Evolutionary conservation across 2,113 vertebrate species (phyloP).

Genomic region (Microcebus murinus): DNA sequence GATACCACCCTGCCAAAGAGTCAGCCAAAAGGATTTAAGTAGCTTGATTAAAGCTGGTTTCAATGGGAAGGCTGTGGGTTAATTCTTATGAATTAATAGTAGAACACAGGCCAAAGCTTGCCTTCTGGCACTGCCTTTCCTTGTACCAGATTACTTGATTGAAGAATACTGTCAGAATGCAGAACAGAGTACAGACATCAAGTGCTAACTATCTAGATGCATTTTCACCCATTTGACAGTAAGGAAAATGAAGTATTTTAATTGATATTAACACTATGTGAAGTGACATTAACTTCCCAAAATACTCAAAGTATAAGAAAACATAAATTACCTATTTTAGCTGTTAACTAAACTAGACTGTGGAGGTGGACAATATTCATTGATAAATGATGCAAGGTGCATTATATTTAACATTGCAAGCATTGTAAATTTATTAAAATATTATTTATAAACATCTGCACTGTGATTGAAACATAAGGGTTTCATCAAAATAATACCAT

Average conservation of each 20-base stretch:
- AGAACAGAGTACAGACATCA: constrained; percentile 73
- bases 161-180: constrained; percentile 88
- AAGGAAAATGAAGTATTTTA: background rate
- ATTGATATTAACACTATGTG: background rate
- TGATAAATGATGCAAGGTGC: background rate
- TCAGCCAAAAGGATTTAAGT: constrained; percentile 82
- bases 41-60: constrained; percentile 67
- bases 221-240: constrained; percentile 6
- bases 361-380: background rate
- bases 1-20: constrained; percentile 79
- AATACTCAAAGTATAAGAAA: background rate
- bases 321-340: background rate
- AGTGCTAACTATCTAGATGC: constrained; percentile 46
- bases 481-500: background rate
- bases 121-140: constrained; percentile 68
- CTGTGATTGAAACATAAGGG: background rate
- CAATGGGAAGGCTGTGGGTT: constrained; percentile 84
- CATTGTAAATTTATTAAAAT: background rate
- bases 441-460: background rate
- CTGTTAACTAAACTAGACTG: background rate
- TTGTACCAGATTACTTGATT: constrained; percentile 88
- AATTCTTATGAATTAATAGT: constrained; percentile 86
- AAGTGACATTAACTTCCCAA: background rate
- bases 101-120: constrained; percentile 80
- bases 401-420: background rate